Evolutionary conservation across 2,113 vertebrate species (phyloP).

Genomic region (Entosphenus tridentatus): DNA sequence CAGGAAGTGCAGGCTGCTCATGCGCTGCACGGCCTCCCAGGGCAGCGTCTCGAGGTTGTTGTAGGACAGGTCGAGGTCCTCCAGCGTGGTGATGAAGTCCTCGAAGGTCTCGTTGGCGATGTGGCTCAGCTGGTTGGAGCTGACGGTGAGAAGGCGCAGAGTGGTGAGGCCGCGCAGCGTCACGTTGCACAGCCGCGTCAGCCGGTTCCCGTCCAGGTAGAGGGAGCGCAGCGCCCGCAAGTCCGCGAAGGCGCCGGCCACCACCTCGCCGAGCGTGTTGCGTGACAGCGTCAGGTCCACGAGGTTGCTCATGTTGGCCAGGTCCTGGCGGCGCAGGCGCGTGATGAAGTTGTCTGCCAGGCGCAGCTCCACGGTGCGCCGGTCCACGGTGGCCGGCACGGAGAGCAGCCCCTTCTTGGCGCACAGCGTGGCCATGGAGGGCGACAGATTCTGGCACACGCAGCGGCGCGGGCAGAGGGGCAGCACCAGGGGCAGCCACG

Average conservation of each 20-base stretch:
- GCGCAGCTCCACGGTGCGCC: conserved; percentile 55
- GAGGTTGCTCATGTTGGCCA: conserved; percentile 58
- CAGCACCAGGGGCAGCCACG: too few species aligned
- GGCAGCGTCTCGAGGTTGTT: conserved; percentile 57
- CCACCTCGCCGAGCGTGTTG: conserved; percentile 51
- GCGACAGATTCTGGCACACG: conserved; percentile 59
- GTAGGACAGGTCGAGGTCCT: conserved; percentile 67
- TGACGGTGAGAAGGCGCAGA: conserved; percentile 60
- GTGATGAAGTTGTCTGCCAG: conserved; percentile 70
- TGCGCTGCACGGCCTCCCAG: conserved; percentile 58
- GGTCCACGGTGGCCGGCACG: conserved; percentile 53
- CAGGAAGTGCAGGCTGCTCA: conserved; percentile 55
- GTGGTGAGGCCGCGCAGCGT: conserved; percentile 45
- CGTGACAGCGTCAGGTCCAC: conserved; percentile 63
- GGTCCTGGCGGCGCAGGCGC: conserved; percentile 40
- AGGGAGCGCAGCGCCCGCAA: conserved; percentile 57
- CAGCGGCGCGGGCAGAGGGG: conserved; percentile 47
- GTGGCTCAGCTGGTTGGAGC: conserved; percentile 54
- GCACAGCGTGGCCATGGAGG: conserved; percentile 63
- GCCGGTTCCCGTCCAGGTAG: conserved; percentile 54
- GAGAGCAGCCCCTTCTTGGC: conserved; percentile 68
- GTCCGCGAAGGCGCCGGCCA: conserved; percentile 48
- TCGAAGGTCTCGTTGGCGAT: conserved; percentile 41
- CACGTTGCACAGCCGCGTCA: conserved; percentile 33
- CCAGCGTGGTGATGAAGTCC: conserved; percentile 47